These are phyloP conservation scores for Polypterus senegalus DNA, from an alignment of 2,113 vertebrate species.

Conservation along the genomic window DNA sequence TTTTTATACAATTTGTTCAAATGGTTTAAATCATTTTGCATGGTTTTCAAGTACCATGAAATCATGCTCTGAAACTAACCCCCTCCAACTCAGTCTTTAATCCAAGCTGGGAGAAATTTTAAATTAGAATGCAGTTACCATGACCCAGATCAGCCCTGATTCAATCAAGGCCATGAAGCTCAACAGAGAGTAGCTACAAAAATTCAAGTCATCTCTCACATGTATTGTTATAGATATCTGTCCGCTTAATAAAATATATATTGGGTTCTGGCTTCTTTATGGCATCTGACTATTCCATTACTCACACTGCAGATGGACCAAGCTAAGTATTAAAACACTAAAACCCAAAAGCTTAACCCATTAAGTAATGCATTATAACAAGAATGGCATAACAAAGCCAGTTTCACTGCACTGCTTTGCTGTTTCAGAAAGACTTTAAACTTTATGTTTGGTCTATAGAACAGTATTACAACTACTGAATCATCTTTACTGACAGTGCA, in stretches of 20 bases:
- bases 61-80: conserved; percentile 8
- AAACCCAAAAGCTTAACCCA: neutral
- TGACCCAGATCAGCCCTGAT: conserved; percentile 40
- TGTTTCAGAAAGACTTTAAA: too few species aligned
- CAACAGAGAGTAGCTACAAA: neutral
- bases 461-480: too few species aligned
- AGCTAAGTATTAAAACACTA: neutral
- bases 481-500: too few species aligned
- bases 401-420: too few species aligned
- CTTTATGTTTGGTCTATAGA: too few species aligned
- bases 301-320: neutral
- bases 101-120: conserved; percentile 31
- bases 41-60: conserved; percentile 20
- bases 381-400: too few species aligned
- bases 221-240: conserved; percentile 10
- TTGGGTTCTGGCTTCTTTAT: neutral
- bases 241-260: conserved; percentile 4
- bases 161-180: conserved; percentile 24
- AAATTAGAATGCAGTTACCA: conserved; percentile 38
- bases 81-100: conserved; percentile 10
- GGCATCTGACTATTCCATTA: conserved; percentile 1
- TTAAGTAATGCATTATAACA: neutral
- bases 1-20: too few species aligned
- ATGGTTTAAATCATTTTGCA: conserved; percentile 15
- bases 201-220: conserved; percentile 15